Evolutionary conservation across 2,797 vertebrate species (phyloP), one percentile per base, ranked within the genome.

Genomic region (Arrhamphus sclerolepis): DNA sequence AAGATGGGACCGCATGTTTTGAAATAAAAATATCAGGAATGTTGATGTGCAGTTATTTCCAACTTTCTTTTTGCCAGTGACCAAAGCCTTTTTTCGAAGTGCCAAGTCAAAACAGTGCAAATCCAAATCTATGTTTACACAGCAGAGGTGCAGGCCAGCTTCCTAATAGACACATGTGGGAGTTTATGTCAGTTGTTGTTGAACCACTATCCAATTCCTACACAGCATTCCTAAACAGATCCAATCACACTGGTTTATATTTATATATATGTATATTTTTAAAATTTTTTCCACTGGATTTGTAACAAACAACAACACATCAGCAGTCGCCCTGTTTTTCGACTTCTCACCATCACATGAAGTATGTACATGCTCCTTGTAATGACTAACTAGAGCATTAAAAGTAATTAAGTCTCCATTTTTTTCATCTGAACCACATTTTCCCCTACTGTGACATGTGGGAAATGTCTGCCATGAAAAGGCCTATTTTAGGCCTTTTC

Each of bases 101-200:
- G 7, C 11, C 19, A 56, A 40, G 16, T 21, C 5, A 20, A 29
- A 1, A 19, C 14, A 20, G 9, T 13, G 7, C 5, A 16, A 13
- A 17, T 19, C 24, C n/a, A 56, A 2, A 10, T 49, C 18, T 49
- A n/a, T 29, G 8, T 29, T 18, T 56, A 20, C n/a, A 18, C 41
- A 46, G 26, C 29, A 44, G 26, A 21, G 26, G 41, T 13, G 10
- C 26, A 44, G 54, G 19, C 26, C 26, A 21, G 26, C 34, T 44
- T 20, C 41, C 26, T 26, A 56, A 7, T 46, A 44, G 46, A 17
- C 40, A 43, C 54, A 21, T 41, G 54, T 56, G 54, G 53, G 53
- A 19, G 26, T 29, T 29, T 31, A 22, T 28, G 22, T 4, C 39
- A 18, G 7, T 5, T 21, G 43, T 38, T 57, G 18, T n/a, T 17